These are phyloP conservation scores for Eremophila alpestris DNA, from an alignment of 2,797 vertebrate species.

Conservation along the genomic window DNA sequence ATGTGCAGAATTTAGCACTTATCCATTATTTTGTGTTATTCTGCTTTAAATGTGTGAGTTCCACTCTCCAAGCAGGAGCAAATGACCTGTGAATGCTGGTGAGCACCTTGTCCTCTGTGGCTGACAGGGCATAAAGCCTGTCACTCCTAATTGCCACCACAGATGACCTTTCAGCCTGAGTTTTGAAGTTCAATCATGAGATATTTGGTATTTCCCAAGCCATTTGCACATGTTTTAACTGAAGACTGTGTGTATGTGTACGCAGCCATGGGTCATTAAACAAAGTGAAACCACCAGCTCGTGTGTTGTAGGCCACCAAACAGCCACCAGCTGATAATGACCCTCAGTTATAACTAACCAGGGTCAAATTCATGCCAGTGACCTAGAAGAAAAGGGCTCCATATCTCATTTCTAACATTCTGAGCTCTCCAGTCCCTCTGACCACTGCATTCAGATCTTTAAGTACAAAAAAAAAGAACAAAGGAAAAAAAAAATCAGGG, in stretches of 20 bases:
- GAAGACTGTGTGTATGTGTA: conserved; percentile 24
- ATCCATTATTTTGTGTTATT: neutral
- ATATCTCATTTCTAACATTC: conserved; percentile 15
- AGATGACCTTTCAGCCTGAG: conserved; percentile 3
- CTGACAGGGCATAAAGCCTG: neutral
- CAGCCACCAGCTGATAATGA: conserved; percentile 62
- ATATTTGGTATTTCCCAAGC: conserved; percentile 30
- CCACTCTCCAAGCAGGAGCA: neutral
- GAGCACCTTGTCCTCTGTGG: neutral
- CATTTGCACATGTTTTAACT: conserved; percentile 35
- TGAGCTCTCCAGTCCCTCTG: neutral
- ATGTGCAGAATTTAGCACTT: neutral
- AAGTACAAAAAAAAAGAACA: neutral
- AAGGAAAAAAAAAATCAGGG: neutral
- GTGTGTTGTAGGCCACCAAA: conserved; percentile 41
- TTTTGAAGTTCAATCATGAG: conserved; percentile 34
- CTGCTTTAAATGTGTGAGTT: neutral
- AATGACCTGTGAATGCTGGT: neutral
- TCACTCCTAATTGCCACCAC: conserved; percentile 38
- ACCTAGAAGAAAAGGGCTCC: conserved; percentile 59
- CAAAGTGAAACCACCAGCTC: conserved; percentile 63
- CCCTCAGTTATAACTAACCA: conserved; percentile 23
- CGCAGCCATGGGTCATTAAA: conserved; percentile 40
- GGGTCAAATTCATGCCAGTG: conserved; percentile 70
- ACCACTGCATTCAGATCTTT: neutral